phyloP scores from a whole-genome alignment of 2,888 invertebrate species.

The Smittia sp. region DNA sequence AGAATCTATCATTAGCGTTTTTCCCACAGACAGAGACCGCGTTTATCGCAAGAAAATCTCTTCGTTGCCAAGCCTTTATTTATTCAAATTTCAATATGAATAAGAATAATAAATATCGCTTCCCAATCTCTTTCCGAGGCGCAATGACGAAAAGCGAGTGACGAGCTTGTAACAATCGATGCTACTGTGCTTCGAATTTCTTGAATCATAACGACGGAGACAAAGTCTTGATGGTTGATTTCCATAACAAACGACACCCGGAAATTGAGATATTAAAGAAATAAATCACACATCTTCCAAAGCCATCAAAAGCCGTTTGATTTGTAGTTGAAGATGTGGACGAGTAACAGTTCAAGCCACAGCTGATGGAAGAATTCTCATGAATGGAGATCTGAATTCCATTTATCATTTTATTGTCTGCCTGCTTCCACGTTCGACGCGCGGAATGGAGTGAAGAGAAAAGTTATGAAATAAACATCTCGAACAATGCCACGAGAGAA shows the following conservation, averaged over 20 bases:
- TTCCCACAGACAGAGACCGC: neutral
- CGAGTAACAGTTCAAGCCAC: slow-evolving; percentile 16
- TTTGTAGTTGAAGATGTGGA: slow-evolving; percentile 1
- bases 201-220: neutral
- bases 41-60: neutral
- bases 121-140: neutral
- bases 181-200: slow-evolving; percentile 39
- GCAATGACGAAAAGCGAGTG: neutral
- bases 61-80: slow-evolving; percentile 33
- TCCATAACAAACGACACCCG: slow-evolving; percentile 42
- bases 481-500: neutral
- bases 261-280: slow-evolving; percentile 40
- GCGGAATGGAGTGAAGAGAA: neutral
- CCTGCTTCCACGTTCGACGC: neutral
- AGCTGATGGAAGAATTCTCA: slow-evolving; percentile 16
- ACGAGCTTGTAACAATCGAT: slow-evolving; percentile 36
- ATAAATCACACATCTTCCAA: slow-evolving; percentile 12
- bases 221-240: slow-evolving; percentile 34
- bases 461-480: neutral
- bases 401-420: slow-evolving; percentile 26
- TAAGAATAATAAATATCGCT: slow-evolving; percentile 33
- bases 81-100: slow-evolving; percentile 33
- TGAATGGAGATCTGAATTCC: slow-evolving; percentile 14
- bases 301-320: slow-evolving; percentile 7
- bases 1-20: neutral